phyloP scores from a whole-genome alignment of 2,797 vertebrate genomes.

The Thaleichthys pacificus region DNA sequence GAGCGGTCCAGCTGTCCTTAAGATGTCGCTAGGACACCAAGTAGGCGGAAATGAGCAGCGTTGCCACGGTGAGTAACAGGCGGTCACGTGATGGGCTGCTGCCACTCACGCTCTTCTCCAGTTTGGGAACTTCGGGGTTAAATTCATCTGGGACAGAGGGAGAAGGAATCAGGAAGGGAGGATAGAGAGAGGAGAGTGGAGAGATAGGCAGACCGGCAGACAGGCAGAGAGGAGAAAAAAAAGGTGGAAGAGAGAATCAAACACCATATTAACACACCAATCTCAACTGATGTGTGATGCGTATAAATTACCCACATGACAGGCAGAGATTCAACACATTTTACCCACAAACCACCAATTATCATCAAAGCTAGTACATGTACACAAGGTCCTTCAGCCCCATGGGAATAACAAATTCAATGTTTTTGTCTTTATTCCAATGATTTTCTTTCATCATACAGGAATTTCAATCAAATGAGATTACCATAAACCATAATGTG shows the following conservation, averaged over 20 bases:
- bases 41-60: conserved; percentile 80
- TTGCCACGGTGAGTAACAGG: conserved; percentile 85
- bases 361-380: conserved; percentile 56
- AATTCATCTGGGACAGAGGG: conserved; percentile 80
- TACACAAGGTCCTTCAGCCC: conserved; percentile 35
- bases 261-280: conserved; percentile 61
- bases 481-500: conserved; percentile 43
- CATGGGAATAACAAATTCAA: conserved; percentile 51
- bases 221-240: conserved; percentile 39
- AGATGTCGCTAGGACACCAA: conserved; percentile 85
- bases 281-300: conserved; percentile 44
- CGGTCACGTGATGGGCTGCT: conserved; percentile 92
- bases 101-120: conserved; percentile 96
- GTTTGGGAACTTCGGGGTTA: conserved; percentile 90
- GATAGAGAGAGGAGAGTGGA: conserved; percentile 1
- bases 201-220: conserved; percentile 22
- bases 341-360: conserved; percentile 63
- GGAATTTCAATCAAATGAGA: conserved; percentile 71
- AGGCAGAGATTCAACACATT: conserved; percentile 51
- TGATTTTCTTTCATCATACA: conserved; percentile 63
- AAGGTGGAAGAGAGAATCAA: conserved; percentile 22
- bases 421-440: conserved; percentile 49
- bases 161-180: conserved; percentile 22
- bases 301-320: conserved; percentile 52
- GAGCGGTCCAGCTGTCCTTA: conserved; percentile 48